Conservation (phyloP, 2,888 invertebrate species). For the Rhyacophila evoluta region DNA sequence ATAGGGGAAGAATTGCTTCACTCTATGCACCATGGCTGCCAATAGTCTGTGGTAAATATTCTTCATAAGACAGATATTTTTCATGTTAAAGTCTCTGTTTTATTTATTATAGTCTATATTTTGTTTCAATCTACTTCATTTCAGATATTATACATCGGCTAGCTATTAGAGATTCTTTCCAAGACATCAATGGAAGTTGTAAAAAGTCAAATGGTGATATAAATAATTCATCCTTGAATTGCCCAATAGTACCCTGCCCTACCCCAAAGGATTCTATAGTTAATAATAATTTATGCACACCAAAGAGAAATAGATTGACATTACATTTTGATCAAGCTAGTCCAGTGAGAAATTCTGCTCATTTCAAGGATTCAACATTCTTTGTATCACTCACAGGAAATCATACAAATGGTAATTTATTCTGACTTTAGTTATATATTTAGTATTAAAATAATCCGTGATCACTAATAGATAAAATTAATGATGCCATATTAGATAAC, state of each 20-base stretch:
- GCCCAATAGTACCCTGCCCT: conserved; percentile 51
- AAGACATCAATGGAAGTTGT: conserved; percentile 58
- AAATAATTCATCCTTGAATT: conserved; percentile 57
- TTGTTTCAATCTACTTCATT: conserved; percentile 24
- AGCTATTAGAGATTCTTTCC: conserved; percentile 62
- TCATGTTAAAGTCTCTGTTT: neutral
- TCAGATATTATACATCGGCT: conserved; percentile 85
- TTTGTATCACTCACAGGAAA: conserved; percentile 72
- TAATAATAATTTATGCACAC: conserved; percentile 63
- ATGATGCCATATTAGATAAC: too few relatives aligned
- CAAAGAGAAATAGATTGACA: conserved; percentile 76
- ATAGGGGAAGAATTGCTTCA: conserved; percentile 86
- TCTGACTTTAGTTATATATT: conserved; percentile 28
- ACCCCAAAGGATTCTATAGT: conserved; percentile 62
- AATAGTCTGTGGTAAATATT: conserved; percentile 72
- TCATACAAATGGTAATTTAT: conserved; percentile 39
- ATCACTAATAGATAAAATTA: too few relatives aligned
- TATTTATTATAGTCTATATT: neutral
- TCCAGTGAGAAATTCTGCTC: conserved; percentile 77
- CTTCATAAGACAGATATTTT: neutral
- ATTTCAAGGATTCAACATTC: conserved; percentile 77
- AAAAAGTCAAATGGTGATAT: conserved; percentile 63
- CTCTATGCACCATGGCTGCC: conserved; percentile 94
- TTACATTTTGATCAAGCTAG: conserved; percentile 79
- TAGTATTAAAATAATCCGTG: too few relatives aligned